Conservation (phyloP, 2,888 invertebrate species). For the Melinopterus prodromus region DNA sequence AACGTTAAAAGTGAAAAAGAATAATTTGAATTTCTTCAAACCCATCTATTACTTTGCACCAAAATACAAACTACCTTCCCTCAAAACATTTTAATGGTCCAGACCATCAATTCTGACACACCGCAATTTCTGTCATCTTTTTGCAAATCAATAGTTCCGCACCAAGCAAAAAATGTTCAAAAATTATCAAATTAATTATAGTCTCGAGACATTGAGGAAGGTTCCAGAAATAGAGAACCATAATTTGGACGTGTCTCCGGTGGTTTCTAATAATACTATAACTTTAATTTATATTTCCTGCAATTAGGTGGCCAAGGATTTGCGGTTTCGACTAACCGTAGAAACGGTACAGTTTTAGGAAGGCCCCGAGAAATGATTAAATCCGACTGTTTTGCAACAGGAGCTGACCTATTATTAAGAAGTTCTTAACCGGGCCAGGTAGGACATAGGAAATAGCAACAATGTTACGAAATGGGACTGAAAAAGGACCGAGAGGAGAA, state of each 20-base stretch:
- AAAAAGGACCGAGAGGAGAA: constrained; percentile 11
- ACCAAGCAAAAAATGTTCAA: not conserved
- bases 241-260: not conserved
- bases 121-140: not conserved
- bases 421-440: not conserved
- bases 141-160: not conserved
- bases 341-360: not conserved
- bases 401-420: constrained; percentile 4
- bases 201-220: not conserved
- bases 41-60: not conserved
- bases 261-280: constrained; percentile 4
- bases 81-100: not conserved
- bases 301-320: not conserved
- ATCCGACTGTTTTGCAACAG: constrained; percentile 4
- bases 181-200: not conserved
- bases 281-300: constrained; percentile 4
- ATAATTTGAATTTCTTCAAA: not conserved
- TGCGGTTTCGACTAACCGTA: not conserved
- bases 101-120: not conserved
- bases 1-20: not conserved
- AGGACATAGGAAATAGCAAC: not conserved
- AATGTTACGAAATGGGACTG: not conserved
- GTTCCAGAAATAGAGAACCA: not conserved
- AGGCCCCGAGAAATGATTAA: not conserved
- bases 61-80: not conserved